phyloP scores from a whole-genome alignment of 2,113 vertebrate species.

The Sakesphorus luctuosus region DNA sequence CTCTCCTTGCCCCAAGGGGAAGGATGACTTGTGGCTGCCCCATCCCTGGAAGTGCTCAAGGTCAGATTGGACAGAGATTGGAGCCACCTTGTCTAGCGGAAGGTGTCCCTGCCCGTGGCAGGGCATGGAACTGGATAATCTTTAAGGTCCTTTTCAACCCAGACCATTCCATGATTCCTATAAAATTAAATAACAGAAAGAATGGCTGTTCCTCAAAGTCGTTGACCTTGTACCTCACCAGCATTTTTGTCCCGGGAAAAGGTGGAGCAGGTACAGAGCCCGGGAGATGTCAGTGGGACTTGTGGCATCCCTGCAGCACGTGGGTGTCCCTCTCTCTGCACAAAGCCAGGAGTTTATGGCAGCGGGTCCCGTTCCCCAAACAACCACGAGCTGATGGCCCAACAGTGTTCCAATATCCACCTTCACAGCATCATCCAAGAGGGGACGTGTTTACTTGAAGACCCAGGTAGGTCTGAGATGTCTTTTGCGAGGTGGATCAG shows the following conservation, averaged over 20 bases:
- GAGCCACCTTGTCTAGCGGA: rapidly evolving
- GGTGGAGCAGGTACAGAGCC: neutral
- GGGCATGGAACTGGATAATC: neutral
- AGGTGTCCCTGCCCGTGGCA: neutral
- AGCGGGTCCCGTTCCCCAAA: neutral
- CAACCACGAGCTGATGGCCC: neutral
- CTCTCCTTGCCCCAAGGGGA: neutral
- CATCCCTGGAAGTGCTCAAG: neutral
- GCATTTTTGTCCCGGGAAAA: neutral
- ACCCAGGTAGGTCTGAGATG: neutral
- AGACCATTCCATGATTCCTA: too few relatives aligned
- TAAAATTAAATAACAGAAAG: neutral
- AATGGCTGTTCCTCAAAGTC: neutral
- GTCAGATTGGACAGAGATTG: rapidly evolving
- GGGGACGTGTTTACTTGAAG: rapidly evolving
- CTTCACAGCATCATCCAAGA: neutral
- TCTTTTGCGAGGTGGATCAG: slow-evolving; percentile 29
- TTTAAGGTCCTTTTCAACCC: neutral
- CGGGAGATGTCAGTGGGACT: neutral
- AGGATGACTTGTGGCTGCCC: neutral
- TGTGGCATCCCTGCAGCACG: neutral
- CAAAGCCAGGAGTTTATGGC: neutral
- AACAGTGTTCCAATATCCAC: rapidly evolving
- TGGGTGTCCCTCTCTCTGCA: neutral
- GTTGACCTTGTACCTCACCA: neutral